Percentiles rank a stretch among this genome's conserved stretches.
phyloP scores from a whole-genome alignment of 1,140 invertebrate genomes.

The Zaprionus inermis region DNA sequence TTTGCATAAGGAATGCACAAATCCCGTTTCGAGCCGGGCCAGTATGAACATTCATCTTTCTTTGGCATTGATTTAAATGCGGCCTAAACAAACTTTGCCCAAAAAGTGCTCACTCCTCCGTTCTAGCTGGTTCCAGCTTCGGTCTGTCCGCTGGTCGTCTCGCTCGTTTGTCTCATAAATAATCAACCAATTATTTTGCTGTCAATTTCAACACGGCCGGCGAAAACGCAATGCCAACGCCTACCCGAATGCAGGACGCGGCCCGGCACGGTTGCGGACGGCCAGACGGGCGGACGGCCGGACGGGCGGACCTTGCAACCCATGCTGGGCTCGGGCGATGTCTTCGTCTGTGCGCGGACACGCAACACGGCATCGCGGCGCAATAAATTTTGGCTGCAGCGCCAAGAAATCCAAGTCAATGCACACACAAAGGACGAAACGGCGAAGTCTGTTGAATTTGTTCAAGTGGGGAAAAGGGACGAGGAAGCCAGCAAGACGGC shows the following conservation, averaged over 20 bases:
- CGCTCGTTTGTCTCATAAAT: constrained; percentile 76
- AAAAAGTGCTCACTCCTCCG: background rate
- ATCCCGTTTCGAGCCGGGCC: background rate
- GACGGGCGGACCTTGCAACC: constrained; percentile 56
- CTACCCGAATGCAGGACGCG: constrained; percentile 30
- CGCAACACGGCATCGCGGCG: constrained; percentile 72
- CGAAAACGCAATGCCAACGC: constrained; percentile 75
- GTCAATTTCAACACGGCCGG: constrained; percentile 83
- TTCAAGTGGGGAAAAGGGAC: constrained; percentile 40
- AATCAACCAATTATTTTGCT: constrained; percentile 83
- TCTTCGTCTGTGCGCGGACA: constrained; percentile 53
- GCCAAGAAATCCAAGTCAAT: constrained; percentile 58
- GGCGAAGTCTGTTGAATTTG: constrained; percentile 79
- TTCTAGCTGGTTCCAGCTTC: background rate
- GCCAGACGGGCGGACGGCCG: no score
- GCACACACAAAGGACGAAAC: constrained; percentile 46
- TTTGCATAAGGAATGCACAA: background rate
- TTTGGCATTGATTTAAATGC: constrained; percentile 50
- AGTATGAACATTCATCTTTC: constrained; percentile 34
- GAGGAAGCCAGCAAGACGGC: constrained; percentile 1
- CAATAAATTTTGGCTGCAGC: constrained; percentile 70
- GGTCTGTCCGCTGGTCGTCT: constrained; percentile 11
- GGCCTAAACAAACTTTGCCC: constrained; percentile 58
- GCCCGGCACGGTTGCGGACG: background rate
- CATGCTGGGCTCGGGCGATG: constrained; percentile 50